Base-by-base conservation (phyloP, 2,888 invertebrate species). In the Mesoligia furuncula region DNA sequence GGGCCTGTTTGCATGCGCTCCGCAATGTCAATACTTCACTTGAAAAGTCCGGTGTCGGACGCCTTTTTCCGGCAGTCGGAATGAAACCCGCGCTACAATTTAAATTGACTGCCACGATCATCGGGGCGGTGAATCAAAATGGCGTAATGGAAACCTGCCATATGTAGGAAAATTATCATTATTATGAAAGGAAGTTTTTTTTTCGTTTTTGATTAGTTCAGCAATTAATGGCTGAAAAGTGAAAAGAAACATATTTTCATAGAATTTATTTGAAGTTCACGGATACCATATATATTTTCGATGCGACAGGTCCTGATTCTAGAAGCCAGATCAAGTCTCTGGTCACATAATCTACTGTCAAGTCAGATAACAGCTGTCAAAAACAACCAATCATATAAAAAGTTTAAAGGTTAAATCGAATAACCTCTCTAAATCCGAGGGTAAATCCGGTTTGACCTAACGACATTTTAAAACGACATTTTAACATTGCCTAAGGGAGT, bases 21-120 rank as follows among this genome's bases (percentile, higher is more conserved):
- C 48, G 24, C 31, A 73, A 62, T 83, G 82, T 83, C 83, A 78
- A 84, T 51, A 83, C 84, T 86, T 78, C 73, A 78, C 51, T 57
- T 54, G 2, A 13, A 77, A 66, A 72, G 17, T 83, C 87, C 87
- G 69, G 57, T n/a, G 36, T 48, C 20, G 13, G 86, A 57, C 51
- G 51, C 36, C 57, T 39, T 78, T 73, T 59, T 45, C 87, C 72
- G 86, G 27, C 51, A 70, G 6, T 13, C 57, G 17, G n/a, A 86
- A 70, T 73, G 45, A 78, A 72, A 66, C 42, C 13, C 31, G 57
- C 51, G 61, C 36, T 75, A 45, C 51, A 75, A 67, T 81, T 73
- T 81, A 82, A 81, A 81, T 85, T 48, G 59, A 75, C 39, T 74
- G 68, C 42, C 65, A 65, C 48, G 24, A 39, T 5, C 31, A 36